These are phyloP conservation scores for Philaethria dido DNA, from an alignment of 2,888 invertebrate genomes.

Conservation along the genomic window DNA sequence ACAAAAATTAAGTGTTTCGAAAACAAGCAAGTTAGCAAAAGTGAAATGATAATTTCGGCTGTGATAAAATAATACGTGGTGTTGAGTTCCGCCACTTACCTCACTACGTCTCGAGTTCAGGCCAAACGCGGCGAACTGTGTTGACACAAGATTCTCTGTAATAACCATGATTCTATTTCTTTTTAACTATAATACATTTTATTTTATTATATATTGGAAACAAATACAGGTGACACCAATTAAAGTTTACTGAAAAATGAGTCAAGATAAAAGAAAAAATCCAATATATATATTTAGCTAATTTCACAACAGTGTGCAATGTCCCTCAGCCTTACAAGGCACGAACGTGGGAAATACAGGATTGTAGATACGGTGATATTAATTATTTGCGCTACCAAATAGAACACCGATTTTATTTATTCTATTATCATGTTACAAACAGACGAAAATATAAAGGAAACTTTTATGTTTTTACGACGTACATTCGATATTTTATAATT, in stretches of 20 bases:
- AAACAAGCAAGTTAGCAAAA: no score
- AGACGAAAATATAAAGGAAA: constrained; percentile 21
- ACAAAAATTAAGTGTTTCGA: no score
- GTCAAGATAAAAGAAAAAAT: background rate
- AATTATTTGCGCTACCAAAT: constrained; percentile 46
- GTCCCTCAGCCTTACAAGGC: constrained; percentile 40
- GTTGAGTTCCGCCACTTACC: no score
- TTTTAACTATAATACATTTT: no score
- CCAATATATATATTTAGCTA: background rate
- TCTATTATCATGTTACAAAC: constrained; percentile 35
- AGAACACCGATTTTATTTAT: constrained; percentile 45
- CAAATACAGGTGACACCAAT: no score
- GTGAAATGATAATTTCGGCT: no score
- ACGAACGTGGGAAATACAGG: constrained; percentile 44
- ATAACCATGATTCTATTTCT: no score
- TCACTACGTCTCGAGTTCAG: no score
- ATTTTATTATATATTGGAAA: no score
- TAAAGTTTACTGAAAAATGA: no score
- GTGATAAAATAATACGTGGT: background rate
- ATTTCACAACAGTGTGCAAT: constrained; percentile 30
- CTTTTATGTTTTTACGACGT: constrained; percentile 21
- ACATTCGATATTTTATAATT: constrained; percentile 24
- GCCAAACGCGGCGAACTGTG: no score
- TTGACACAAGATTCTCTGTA: no score
- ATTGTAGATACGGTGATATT: constrained; percentile 44